Evolutionary conservation across 2,888 invertebrate genomes (phyloP), one percentile per base, ranked within the genome.

Genomic region (Thelaira solivaga): DNA sequence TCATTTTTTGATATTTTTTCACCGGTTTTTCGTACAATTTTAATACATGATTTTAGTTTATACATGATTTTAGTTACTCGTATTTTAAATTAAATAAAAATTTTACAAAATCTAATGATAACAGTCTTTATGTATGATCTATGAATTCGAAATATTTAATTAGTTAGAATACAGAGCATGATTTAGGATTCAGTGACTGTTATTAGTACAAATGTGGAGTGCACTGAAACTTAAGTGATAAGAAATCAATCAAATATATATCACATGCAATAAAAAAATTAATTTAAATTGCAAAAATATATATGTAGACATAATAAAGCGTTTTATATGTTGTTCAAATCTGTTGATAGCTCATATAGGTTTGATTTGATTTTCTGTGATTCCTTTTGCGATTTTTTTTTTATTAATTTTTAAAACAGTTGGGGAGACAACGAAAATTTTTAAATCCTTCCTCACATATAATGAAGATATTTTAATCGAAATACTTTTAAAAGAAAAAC

Each of bases 161-260:
- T n/a, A n/a, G n/a, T n/a, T n/a, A n/a, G n/a, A n/a, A n/a, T n/a
- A n/a, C n/a, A n/a, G n/a, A n/a, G n/a, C n/a, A n/a, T n/a, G n/a
- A n/a, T n/a, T n/a, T n/a, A n/a, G n/a, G n/a, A 26, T 61, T 55
- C 36, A 2, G 53, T 78, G 78, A 78, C 78, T 78, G 78, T 78
- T 74, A 74, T 74, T 69, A 76, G 51, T 68, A 77, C 72, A 77
- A 72, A 55, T 67, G 62, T 49, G 67, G 72, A n/a, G n/a, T 72
- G 67, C 67, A 34, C 2, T 16, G 4, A 8, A 53, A 26, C 2
- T 34, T 20, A 53, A 53, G 16, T 36, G 39, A 26, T 34, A 16
- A 64, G 8, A 49, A 31, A 67, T 20, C 8, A 4, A 4, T 20
- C 3, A 47, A 22, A 34, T 43, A 34, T 39, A 34, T 43, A 36